Conservation (phyloP, 1,140 invertebrate species). For the Panulirus ornatus region DNA sequence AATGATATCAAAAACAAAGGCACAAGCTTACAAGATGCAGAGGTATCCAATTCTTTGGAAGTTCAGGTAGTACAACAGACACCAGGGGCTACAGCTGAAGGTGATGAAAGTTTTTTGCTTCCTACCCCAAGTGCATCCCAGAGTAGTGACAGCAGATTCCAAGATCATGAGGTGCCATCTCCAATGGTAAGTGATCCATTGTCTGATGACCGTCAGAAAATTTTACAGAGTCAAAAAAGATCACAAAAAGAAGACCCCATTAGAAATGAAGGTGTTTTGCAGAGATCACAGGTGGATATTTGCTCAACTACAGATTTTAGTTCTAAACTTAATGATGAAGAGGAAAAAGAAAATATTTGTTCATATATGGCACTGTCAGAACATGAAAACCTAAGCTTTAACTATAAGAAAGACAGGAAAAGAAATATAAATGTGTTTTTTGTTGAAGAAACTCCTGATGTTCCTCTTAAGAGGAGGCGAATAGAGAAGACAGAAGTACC, state of each 20-base stretch:
- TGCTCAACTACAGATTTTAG: not conserved
- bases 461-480: not conserved
- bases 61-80: not conserved
- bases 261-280: not conserved
- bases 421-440: not conserved
- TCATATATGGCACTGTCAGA: not conserved
- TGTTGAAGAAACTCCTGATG: not conserved
- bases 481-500: not conserved
- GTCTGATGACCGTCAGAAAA: not conserved
- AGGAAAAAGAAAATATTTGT: not conserved
- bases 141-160: not conserved
- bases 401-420: not conserved
- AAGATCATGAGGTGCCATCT: not conserved
- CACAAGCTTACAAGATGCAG: not conserved
- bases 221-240: not conserved
- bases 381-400: not conserved
- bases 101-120: not conserved
- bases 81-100: not conserved
- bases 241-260: not conserved
- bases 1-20: not conserved
- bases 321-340: not conserved
- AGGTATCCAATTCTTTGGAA: not conserved
- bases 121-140: not conserved
- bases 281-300: not conserved
- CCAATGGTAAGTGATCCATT: not conserved